Evolutionary conservation across 1,140 invertebrate genomes (phyloP).

Genomic region (Euglossa dilemma): DNA sequence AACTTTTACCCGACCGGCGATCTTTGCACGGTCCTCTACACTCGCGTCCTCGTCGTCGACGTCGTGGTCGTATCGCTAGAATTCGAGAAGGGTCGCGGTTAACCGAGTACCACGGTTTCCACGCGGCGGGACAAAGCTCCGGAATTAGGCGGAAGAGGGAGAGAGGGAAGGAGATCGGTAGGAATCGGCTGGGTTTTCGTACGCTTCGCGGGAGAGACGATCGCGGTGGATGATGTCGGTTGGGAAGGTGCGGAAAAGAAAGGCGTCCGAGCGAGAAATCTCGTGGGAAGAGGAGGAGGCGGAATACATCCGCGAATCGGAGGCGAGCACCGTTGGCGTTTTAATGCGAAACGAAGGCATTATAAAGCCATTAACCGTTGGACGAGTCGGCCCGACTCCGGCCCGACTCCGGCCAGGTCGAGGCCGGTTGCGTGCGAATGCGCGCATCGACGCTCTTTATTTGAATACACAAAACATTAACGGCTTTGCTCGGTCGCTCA

Average conservation of each 20-base stretch:
- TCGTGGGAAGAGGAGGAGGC: conserved; percentile 12
- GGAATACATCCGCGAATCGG: conserved; percentile 44
- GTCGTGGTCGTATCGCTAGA: no score
- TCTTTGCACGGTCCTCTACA: not conserved
- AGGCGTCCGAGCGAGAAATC: not conserved
- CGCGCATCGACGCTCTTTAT: conserved; percentile 74
- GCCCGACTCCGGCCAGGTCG: not conserved
- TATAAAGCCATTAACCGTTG: conserved; percentile 78
- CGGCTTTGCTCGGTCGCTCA: conserved; percentile 58
- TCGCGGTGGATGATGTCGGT: not conserved
- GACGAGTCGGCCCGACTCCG: conserved; percentile 35
- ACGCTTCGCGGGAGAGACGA: not conserved
- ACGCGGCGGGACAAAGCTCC: not conserved
- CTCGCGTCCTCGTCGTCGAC: no score
- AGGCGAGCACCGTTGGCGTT: conserved; percentile 60
- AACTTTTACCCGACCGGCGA: not conserved
- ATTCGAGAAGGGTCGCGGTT: no score
- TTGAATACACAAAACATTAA: conserved; percentile 80
- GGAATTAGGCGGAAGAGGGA: not conserved
- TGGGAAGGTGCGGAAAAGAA: not conserved
- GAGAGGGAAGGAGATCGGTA: no score
- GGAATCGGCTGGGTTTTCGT: no score
- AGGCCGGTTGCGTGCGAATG: conserved; percentile 71
- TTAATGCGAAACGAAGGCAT: conserved; percentile 78
- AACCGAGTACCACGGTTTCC: conserved; percentile 66